Evolutionary conservation across 2,888 invertebrate genomes (phyloP), one percentile per base, ranked within the genome.

Genomic region (Theodoxus fluviatilis): DNA sequence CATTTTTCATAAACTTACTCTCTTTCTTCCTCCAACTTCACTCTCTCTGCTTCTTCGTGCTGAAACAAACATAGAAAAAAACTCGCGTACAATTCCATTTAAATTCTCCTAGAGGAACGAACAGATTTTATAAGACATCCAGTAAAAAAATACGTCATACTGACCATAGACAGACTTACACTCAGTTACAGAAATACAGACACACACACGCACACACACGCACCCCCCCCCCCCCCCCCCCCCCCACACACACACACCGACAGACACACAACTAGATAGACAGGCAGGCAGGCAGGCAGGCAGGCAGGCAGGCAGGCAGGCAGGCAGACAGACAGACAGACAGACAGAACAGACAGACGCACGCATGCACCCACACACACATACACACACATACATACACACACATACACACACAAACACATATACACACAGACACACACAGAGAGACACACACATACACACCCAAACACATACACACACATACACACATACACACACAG

Each of bases 261-360:
- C 33, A 6, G 18, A 63, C 9, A 35, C 61, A 28, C 28, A 61
- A 6, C 6, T 4, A 31, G 7, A 63, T 9, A 35, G 3, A 7
- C 7, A 12, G 22, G 22, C 7, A 15, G 55, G 22, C 22, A n/a
- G 22, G 12, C 22, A 12, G 7, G 22, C 7, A 7, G 25, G 12
- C 12, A 12, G 22, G 25, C 22, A 22, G 57, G 12, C 22, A 55
- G 4, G 18, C 59, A 35, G 37, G 7, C 63, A 37, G 37, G 38
- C 63, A 63, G 37, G n/a, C 63, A 63, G 37, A 63, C 63, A 37
- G 37, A 37, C 63, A 35, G 18, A 55, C 55, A 55, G 18, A 55
- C 55, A 55, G 18, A 55, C 55, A n/a, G n/a, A n/a, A n/a, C 25
- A 55, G 6, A 55, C 25, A 12, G 18, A 55, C 55, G 7, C n/a